Evolutionary conservation across 1,140 invertebrate genomes (phyloP).

Genomic region (Trichomalopsis sarcophagae): DNA sequence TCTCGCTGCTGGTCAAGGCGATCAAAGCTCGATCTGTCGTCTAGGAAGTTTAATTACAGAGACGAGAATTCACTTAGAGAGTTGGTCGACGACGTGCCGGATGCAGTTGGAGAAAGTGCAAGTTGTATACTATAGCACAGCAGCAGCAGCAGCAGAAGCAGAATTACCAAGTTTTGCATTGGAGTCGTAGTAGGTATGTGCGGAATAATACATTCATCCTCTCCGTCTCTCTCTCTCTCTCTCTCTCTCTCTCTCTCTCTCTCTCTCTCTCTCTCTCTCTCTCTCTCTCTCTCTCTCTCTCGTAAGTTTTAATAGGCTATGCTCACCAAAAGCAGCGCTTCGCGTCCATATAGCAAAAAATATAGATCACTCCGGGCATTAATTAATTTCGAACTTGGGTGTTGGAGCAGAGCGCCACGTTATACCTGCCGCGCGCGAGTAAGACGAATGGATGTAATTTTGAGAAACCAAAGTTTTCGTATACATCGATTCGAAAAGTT

Average conservation of each 20-base stretch:
- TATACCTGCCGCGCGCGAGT: background rate
- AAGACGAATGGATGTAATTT: constrained; percentile 4
- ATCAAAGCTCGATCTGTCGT: constrained; percentile 18
- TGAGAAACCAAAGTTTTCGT: background rate
- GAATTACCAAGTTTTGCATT: constrained; percentile 28
- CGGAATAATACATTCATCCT: constrained; percentile 18
- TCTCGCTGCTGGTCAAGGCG: background rate
- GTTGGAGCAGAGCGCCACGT: background rate
- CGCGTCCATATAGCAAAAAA: background rate
- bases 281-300: too few relatives aligned
- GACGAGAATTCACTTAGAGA: constrained; percentile 19
- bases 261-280: too few relatives aligned
- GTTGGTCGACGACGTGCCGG: background rate
- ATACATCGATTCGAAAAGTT: background rate
- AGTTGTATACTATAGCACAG: background rate
- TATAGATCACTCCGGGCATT: background rate
- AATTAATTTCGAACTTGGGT: background rate
- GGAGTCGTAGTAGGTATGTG: background rate
- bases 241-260: too few relatives aligned
- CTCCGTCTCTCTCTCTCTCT: too few relatives aligned
- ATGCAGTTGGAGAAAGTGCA: background rate
- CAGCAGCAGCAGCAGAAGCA: background rate
- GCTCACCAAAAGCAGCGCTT: background rate
- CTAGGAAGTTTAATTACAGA: constrained; percentile 22
- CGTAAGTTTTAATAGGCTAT: constrained; percentile 8